Evolutionary conservation across 2,888 invertebrate genomes (phyloP).

Genomic region (Epinotia brunnichana): DNA sequence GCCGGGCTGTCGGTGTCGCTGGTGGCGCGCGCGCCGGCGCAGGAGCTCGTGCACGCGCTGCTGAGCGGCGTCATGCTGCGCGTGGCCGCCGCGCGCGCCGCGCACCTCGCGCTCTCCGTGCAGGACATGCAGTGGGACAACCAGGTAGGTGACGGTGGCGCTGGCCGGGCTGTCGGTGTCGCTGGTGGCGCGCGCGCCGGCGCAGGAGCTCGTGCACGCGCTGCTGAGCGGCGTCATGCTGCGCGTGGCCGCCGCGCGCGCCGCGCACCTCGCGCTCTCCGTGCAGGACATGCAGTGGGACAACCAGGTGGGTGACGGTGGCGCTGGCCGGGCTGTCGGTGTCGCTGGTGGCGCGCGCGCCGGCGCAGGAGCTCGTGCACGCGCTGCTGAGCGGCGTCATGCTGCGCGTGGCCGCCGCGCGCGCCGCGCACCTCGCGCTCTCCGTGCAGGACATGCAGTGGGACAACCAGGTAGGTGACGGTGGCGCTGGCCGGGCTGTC

Average conservation of each 20-base stretch:
- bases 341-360: not conserved
- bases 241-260: constrained; percentile 10
- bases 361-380: not conserved
- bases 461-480: no score
- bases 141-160: not conserved
- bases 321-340: not conserved
- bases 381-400: not conserved
- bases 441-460: no score
- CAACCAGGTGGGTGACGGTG: not conserved
- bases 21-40: not conserved
- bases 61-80: constrained; percentile 10
- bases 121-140: constrained; percentile 12
- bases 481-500: no score
- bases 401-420: not conserved
- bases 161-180: no score
- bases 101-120: constrained; percentile 3
- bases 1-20: no score
- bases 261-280: not conserved
- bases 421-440: no score
- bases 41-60: constrained; percentile 5
- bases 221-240: constrained; percentile 6
- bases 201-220: constrained; percentile 6
- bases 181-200: not conserved
- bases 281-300: constrained; percentile 11
- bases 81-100: constrained; percentile 7